Percentiles rank a stretch among this genome's conserved stretches.
Evolutionary conservation across 2,113 vertebrate genomes (phyloP).

Genomic region (Lasiurus borealis): DNA sequence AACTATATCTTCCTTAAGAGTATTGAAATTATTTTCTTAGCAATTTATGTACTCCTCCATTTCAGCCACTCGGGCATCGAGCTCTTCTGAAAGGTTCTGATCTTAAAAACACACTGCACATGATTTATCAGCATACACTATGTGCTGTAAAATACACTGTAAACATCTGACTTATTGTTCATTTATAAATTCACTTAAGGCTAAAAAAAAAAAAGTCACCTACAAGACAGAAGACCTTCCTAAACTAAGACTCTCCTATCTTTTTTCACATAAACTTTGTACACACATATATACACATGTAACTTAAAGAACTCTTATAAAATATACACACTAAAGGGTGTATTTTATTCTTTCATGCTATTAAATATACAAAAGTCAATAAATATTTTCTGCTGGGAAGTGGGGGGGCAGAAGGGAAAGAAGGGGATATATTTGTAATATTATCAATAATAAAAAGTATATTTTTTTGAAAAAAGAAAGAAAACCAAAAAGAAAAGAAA

Average conservation of each 20-base stretch:
- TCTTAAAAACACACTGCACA: slow-evolving; percentile 27
- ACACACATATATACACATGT: background rate
- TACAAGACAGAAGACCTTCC: slow-evolving; percentile 14
- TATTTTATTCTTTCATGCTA: background rate
- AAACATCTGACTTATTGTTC: slow-evolving; percentile 62
- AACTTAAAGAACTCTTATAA: slow-evolving; percentile 1
- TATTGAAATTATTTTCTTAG: slow-evolving; percentile 31
- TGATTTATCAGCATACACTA: background rate
- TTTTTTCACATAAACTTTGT: background rate
- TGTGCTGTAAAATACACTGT: slow-evolving; percentile 1
- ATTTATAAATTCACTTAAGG: slow-evolving; percentile 62
- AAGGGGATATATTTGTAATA: no score
- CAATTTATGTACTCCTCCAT: background rate
- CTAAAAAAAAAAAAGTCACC: slow-evolving; percentile 56
- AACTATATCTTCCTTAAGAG: background rate
- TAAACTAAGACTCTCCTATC: background rate
- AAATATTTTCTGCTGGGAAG: background rate
- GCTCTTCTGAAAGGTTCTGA: slow-evolving; percentile 8
- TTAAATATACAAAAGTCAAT: background rate
- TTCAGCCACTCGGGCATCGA: background rate
- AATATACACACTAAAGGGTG: background rate
- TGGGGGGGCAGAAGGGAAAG: no score
- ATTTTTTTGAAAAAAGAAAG: no score
- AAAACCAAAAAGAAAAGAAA: background rate
- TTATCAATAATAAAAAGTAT: no score